Base-by-base conservation (phyloP, 2,797 vertebrate species). In the Enteromius mattozi region DNA sequence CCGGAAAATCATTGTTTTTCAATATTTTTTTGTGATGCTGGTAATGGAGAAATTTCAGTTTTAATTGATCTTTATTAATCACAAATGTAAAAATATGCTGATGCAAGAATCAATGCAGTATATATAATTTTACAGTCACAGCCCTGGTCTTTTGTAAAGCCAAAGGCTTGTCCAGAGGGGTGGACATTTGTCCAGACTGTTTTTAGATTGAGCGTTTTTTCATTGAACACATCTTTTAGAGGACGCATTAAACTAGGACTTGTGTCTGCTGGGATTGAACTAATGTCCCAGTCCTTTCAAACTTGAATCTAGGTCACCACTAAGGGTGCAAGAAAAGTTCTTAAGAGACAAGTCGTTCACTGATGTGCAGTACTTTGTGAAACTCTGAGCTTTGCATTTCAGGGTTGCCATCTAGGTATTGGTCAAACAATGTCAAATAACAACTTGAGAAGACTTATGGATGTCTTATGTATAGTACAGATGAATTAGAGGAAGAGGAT, bases 401-500 rank as follows among this genome's bases (percentile, higher is more conserved):
- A 37, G 14, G 30, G 24, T 68, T 30, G 42, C 42, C 45, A 19
- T 82, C 59, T 40, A 40, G n/a, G 16, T 24, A 40, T 68, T 8
- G 24, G 45, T 17, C 61, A 13, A 30, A 63, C 30, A 24, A 35
- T 70, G 70, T 82, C 30, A 63, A 75, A 63, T 30, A 65, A 74
- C 54, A 72, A 49, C 42, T 72, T 1, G 1, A 14, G 42, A 35
- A 30, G 61, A 37, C 21, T 2, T 21, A 24, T n/a, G 45, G 45
- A 79, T 35, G 16, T 65, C 61, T 68, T 30, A 49, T 35, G 56
- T 33, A 51, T 14, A n/a, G 19, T 37, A 54, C 74, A 63, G 63
- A 30, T 45, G 42, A 51, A 30, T 12, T 71, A 35, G 12, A 85
- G 85, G 83, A 87, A 88, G 83, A 45, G 77, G 83, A 85, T 77